A percentile compares a stretch with the other conserved stretches of the same genome.
Evolutionary conservation across 2,888 invertebrate genomes (phyloP).

Genomic region (Aelia acuminata): DNA sequence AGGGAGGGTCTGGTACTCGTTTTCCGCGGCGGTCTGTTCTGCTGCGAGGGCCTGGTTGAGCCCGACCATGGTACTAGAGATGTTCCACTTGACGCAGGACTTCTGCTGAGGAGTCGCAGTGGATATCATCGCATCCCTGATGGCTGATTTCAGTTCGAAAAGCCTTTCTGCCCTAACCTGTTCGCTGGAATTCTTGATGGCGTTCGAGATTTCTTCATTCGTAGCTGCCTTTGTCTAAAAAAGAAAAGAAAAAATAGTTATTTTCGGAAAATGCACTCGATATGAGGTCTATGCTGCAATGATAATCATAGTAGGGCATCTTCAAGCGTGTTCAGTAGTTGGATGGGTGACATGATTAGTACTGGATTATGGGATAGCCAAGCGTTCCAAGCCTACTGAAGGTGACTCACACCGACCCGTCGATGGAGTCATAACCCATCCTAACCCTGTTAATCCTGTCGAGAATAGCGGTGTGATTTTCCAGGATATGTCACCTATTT

Average conservation of each 20-base stretch:
- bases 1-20: background rate
- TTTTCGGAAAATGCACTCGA: no score
- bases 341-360: no score
- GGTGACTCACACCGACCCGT: no score
- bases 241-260: background rate
- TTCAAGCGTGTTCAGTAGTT: no score
- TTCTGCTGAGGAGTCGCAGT: background rate
- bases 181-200: background rate
- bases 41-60: background rate
- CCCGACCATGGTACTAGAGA: background rate
- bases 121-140: background rate
- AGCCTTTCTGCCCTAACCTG: background rate
- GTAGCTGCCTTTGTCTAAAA: background rate
- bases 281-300: no score
- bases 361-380: no score
- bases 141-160: background rate
- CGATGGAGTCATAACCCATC: no score
- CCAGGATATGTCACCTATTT: no score
- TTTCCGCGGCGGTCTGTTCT: background rate
- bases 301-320: no score
- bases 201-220: background rate
- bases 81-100: background rate
- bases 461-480: no score
- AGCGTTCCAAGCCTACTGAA: no score
- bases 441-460: no score